phyloP scores from a whole-genome alignment of 2,113 vertebrate species.

The Aegotheles bennettii region DNA sequence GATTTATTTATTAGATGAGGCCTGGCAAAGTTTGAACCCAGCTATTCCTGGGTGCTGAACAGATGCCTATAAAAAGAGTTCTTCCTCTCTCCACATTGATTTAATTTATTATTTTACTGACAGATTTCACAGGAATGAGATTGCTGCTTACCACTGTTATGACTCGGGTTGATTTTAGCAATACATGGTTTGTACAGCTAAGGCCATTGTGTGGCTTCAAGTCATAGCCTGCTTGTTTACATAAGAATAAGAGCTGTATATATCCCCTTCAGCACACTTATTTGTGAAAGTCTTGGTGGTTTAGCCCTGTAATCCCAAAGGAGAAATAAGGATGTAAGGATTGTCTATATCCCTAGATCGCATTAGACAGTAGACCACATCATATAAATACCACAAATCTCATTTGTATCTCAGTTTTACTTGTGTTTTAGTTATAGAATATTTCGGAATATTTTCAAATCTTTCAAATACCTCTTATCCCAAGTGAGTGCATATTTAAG shows the following conservation, averaged over 20 bases:
- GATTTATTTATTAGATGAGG: conserved; percentile 48
- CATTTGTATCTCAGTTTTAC: not conserved
- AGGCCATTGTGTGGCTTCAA: conserved; percentile 53
- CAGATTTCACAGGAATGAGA: conserved; percentile 62
- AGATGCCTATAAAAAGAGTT: conserved; percentile 42
- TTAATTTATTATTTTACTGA: conserved; percentile 72
- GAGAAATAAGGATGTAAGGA: conserved; percentile 25
- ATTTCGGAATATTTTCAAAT: not conserved
- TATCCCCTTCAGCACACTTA: conserved; percentile 49
- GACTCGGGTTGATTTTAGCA: conserved; percentile 59
- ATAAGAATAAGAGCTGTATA: conserved; percentile 53
- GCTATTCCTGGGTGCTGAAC: conserved; percentile 16
- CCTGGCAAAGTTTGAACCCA: not conserved
- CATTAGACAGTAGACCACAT: not conserved
- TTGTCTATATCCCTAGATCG: not conserved
- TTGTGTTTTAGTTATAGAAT: not conserved
- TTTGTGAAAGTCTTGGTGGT: conserved; percentile 39
- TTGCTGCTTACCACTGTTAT: conserved; percentile 39
- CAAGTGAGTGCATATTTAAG: not conserved
- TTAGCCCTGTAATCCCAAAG: not conserved
- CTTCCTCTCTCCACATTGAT: not conserved
- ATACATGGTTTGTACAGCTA: conserved; percentile 60
- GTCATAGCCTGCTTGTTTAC: conserved; percentile 69
- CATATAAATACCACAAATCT: conserved; percentile 16
- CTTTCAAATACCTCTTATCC: not conserved